Conservation (phyloP, 2,888 invertebrate genomes). For the Tiliacea aurago region DNA sequence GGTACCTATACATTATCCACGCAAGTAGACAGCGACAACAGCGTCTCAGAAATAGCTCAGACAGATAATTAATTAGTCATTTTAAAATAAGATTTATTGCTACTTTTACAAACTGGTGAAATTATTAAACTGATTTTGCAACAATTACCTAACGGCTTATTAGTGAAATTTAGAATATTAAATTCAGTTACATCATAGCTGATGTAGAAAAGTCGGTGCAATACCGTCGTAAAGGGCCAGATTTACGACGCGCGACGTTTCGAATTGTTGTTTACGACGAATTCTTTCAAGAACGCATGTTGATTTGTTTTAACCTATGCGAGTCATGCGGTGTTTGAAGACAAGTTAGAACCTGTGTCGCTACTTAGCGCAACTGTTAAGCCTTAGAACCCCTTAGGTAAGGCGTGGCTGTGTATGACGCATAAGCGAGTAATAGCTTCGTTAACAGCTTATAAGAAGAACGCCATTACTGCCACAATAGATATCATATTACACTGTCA, state of each 20-base stretch:
- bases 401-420: conserved; percentile 8
- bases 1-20: conserved; percentile 18
- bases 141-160: conserved; percentile 30
- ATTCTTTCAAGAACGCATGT: conserved; percentile 42
- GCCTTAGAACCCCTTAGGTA: not conserved
- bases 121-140: conserved; percentile 38
- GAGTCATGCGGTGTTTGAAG: conserved; percentile 19
- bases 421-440: conserved; percentile 29
- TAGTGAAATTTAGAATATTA: conserved; percentile 42
- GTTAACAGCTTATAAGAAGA: conserved; percentile 20
- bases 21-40: conserved; percentile 16
- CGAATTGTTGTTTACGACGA: conserved; percentile 25
- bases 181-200: conserved; percentile 49
- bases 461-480: conserved; percentile 22
- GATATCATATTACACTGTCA: conserved; percentile 11
- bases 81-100: conserved; percentile 2
- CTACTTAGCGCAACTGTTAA: conserved; percentile 32
- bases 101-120: conserved; percentile 31
- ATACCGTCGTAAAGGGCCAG: conserved; percentile 54
- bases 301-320: conserved; percentile 31
- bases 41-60: conserved; percentile 15
- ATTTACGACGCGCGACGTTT: conserved; percentile 50
- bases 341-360: conserved; percentile 32
- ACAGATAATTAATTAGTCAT: conserved; percentile 21
- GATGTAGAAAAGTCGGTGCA: conserved; percentile 26